A percentile compares a stretch with the other conserved stretches of the same genome.
These are phyloP conservation scores for Catostylus mosaicus DNA, from an alignment of 30 jellyfish, hydroid and myxozoan genomes.

Conservation along the genomic window DNA sequence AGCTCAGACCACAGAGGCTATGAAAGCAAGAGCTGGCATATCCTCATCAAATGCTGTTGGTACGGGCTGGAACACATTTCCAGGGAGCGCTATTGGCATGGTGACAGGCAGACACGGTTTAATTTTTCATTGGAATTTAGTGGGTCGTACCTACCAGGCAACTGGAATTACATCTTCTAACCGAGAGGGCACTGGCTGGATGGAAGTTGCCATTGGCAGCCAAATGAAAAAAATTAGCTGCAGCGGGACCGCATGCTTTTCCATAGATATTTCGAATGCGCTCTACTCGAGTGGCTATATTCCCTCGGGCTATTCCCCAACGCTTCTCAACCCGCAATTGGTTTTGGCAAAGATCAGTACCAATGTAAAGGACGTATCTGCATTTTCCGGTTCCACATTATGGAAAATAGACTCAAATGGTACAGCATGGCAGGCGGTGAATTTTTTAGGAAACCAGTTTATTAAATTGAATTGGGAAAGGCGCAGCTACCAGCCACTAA, in stretches of 20 bases:
- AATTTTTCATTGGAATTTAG: background rate
- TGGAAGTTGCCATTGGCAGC: background rate
- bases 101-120: conserved; percentile 33
- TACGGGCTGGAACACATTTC: background rate
- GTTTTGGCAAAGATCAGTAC: background rate
- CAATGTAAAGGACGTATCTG: background rate
- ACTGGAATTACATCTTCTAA: conserved; percentile 5
- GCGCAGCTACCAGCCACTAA: background rate
- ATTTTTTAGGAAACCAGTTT: conserved; percentile 3
- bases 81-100: background rate
- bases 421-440: conserved; percentile 29
- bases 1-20: background rate
- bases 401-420: conserved; percentile 29
- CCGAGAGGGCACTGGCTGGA: conserved; percentile 27
- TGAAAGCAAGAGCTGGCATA: conserved; percentile 7
- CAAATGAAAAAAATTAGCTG: background rate
- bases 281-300: conserved; percentile 1
- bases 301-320: conserved; percentile 2
- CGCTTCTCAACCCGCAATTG: background rate
- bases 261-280: background rate
- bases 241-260: background rate
- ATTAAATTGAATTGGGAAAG: conserved; percentile 21
- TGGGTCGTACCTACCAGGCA: background rate
- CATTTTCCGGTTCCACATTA: background rate
- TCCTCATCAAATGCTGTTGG: conserved; percentile 27